Evolutionary conservation across 2,888 invertebrate genomes (phyloP), one percentile per base, ranked within the genome.

Genomic region (Bugulina stolonifera): DNA sequence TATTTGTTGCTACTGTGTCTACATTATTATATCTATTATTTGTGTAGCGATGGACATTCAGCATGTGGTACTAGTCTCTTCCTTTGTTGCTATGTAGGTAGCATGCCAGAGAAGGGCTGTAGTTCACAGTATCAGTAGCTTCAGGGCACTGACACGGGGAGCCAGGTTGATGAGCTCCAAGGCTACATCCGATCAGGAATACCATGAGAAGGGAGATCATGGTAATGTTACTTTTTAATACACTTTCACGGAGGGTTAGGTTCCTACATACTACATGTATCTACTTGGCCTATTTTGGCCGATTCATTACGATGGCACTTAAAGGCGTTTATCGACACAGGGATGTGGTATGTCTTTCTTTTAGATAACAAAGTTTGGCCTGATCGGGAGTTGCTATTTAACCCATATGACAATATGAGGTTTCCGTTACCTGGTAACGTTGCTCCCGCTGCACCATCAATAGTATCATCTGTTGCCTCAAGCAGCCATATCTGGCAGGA

Each of bases 381-480:
- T 14, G 64, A 64, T n/a, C 22, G 29, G 3, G 64, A 22, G 18
- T 10, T 64, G 29, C 32, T 14, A 10, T 64, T 64, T 27, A 27
- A 64, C 34, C 64, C 64, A 5, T 64, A 64, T 32, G 27, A 64
- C n/a, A 27, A 64, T 5, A 22, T 64, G 34, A 2, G 64, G 64
- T 64, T 64, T 32, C 64, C 64, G 25, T n/a, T 64, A 32, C 64
- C 64, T 32, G 64, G 64, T 32, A 64, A 64, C 64, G 18, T 14
- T 10, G 57, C 57, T 18, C 57, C 57, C 5, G 57, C 23, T 25
- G 32, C 5, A 14, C 22, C 64, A 29, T 55, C 55, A 5, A 10
- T 10, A 10, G 5, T 43, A 43, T 5, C 5, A 10, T 10, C 43
- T 5, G n/a, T 32, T 32, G 5, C 32, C 64, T 14, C 32, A 14